Conservation (phyloP, 2,888 invertebrate genomes). For the Cerceris ruficornis region DNA sequence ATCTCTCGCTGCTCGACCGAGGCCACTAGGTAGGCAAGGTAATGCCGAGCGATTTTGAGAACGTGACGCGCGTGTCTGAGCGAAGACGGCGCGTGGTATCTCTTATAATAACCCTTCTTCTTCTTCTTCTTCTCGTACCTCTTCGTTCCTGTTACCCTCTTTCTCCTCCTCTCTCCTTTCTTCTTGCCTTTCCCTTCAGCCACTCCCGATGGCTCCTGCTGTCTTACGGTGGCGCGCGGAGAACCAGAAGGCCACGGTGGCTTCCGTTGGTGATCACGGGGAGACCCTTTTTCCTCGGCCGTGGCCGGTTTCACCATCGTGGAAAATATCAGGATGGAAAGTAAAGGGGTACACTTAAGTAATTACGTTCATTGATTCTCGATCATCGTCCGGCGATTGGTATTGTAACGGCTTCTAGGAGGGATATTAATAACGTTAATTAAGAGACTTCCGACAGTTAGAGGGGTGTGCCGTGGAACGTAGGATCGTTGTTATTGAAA, state of each 20-base stretch:
- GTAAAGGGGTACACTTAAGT: slow-evolving; percentile 1
- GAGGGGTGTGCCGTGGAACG: neutral
- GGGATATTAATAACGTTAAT: neutral
- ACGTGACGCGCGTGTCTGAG: slow-evolving; percentile 77
- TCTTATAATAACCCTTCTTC: slow-evolving; percentile 57
- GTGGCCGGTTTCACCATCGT: neutral
- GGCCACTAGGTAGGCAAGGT: slow-evolving; percentile 59
- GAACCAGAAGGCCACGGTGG: slow-evolving; percentile 2
- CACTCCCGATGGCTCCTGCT: neutral
- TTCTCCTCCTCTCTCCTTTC: too few species aligned
- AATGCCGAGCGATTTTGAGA: slow-evolving; percentile 73
- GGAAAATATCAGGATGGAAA: neutral
- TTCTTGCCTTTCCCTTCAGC: too few species aligned
- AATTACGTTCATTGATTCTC: neutral
- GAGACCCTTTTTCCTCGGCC: neutral
- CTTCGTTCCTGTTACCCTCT: neutral
- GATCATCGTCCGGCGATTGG: neutral
- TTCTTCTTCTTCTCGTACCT: slow-evolving; percentile 22
- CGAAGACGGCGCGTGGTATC: slow-evolving; percentile 72
- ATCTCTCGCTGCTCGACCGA: slow-evolving; percentile 49
- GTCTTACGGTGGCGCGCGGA: neutral
- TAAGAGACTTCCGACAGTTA: neutral
- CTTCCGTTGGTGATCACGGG: neutral
- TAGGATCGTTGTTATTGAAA: neutral
- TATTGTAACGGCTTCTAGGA: neutral